Evolutionary conservation across 2,113 vertebrate genomes (phyloP).

Genomic region (Ochotona princeps): DNA sequence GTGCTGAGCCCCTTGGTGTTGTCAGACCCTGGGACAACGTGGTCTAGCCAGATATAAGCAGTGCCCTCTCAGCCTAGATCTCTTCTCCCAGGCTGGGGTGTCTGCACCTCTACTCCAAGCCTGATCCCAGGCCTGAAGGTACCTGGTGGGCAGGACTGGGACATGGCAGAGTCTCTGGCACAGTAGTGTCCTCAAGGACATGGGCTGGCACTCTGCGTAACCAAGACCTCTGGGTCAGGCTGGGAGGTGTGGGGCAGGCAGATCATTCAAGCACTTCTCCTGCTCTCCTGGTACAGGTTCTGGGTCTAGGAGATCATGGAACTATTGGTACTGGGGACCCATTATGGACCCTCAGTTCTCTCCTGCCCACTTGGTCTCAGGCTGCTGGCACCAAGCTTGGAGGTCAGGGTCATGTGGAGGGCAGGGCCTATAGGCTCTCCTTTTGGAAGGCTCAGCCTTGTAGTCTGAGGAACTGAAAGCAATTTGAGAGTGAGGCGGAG

Average conservation of each 20-base stretch:
- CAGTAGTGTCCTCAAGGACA: slow-evolving; percentile 92
- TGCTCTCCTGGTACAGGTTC: not conserved
- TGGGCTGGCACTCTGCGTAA: slow-evolving; percentile 87
- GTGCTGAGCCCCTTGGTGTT: not conserved
- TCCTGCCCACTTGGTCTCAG: accelerated
- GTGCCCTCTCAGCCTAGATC: not conserved
- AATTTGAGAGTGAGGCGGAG: not conserved
- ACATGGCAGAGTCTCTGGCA: slow-evolving; percentile 84
- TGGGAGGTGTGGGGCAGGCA: not conserved
- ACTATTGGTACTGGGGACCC: not conserved
- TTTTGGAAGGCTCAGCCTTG: not conserved
- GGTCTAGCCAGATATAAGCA: not conserved
- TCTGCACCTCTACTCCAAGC: slow-evolving; percentile 87
- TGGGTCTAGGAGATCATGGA: not conserved
- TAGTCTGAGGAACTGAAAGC: accelerated
- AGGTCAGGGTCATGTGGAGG: not conserved
- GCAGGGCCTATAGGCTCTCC: no score
- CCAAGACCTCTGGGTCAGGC: slow-evolving; percentile 35
- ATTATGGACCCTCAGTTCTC: no score
- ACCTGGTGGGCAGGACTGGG: slow-evolving; percentile 89
- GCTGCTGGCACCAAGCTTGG: no score
- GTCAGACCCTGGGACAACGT: not conserved
- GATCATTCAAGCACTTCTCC: not conserved
- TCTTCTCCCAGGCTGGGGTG: no score
- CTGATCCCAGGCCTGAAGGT: slow-evolving; percentile 88